Percentiles rank a stretch among this genome's conserved stretches.
These are phyloP conservation scores for Phytoseiulus persimilis DNA, from an alignment of 2,888 invertebrate species.

Conservation along the genomic window DNA sequence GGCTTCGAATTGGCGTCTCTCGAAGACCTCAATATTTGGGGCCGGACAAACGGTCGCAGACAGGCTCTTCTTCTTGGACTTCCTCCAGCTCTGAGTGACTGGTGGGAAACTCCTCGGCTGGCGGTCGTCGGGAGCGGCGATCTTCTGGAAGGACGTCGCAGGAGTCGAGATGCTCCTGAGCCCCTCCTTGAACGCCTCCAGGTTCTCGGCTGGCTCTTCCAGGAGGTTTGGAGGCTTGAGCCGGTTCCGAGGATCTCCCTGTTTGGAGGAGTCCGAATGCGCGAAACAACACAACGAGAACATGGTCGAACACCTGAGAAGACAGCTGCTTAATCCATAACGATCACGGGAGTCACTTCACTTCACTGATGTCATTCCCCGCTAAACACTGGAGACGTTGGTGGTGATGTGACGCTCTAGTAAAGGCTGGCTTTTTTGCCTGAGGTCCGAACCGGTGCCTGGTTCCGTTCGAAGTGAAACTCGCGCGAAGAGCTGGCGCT, in stretches of 20 bases:
- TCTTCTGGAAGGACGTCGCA: constrained; percentile 32
- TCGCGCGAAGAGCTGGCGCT: constrained; percentile 23
- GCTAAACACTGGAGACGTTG: not conserved
- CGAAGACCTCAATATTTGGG: constrained; percentile 30
- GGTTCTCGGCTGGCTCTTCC: constrained; percentile 35
- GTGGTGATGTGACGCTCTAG: not conserved
- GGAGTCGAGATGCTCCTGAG: constrained; percentile 25
- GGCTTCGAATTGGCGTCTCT: constrained; percentile 29
- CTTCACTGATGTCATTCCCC: not conserved
- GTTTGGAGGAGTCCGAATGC: constrained; percentile 1
- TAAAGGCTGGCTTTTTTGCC: not conserved
- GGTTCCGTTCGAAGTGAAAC: constrained; percentile 11
- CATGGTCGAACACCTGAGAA: not conserved
- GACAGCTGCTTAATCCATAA: constrained; percentile 9
- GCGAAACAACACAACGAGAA: constrained; percentile 29
- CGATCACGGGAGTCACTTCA: not conserved
- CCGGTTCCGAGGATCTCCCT: constrained; percentile 8
- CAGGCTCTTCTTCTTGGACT: not conserved
- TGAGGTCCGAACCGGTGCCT: constrained; percentile 7
- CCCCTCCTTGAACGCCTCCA: constrained; percentile 31
- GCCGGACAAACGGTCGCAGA: not conserved
- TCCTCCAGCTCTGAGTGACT: not conserved
- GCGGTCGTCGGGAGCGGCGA: not conserved
- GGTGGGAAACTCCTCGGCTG: not conserved
- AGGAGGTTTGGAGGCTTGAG: constrained; percentile 33